Conservation (phyloP, 1,140 invertebrate genomes). For the Mylabris phalerata region DNA sequence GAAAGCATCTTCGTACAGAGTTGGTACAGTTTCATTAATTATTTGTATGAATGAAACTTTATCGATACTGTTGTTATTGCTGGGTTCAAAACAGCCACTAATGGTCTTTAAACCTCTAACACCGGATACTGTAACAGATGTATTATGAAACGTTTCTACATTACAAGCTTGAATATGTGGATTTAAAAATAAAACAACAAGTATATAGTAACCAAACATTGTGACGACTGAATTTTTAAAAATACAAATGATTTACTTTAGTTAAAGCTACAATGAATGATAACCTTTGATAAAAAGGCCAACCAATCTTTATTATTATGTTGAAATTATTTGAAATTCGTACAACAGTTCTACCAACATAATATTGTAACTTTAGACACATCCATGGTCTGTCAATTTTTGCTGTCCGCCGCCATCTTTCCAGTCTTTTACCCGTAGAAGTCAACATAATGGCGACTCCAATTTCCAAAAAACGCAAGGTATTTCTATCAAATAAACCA, state of each 20-base stretch:
- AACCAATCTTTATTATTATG: no score
- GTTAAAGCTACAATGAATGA: neutral
- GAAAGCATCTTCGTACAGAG: conserved; percentile 31
- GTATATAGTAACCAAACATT: conserved; percentile 3
- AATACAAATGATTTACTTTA: no score
- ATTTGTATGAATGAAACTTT: conserved; percentile 35
- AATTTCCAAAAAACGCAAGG: conserved; percentile 39
- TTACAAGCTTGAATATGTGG: conserved; percentile 11
- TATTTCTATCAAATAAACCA: conserved; percentile 11
- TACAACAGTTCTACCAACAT: no score
- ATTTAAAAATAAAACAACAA: conserved; percentile 6
- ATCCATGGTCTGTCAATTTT: no score
- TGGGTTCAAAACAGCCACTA: conserved; percentile 35
- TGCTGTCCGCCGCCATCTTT: no score
- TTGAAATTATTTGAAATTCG: no score
- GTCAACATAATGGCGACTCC: conserved; percentile 32
- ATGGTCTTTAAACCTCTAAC: conserved; percentile 29
- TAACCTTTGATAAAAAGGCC: neutral
- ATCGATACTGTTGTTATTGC: conserved; percentile 22
- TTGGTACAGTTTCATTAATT: conserved; percentile 32
- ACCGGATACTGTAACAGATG: conserved; percentile 30
- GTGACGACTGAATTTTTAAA: neutral
- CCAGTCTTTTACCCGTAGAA: no score
- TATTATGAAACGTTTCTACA: conserved; percentile 29
- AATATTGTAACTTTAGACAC: no score